phyloP scores from a whole-genome alignment of 2,888 invertebrate species.

The Argyresthia goedartella region DNA sequence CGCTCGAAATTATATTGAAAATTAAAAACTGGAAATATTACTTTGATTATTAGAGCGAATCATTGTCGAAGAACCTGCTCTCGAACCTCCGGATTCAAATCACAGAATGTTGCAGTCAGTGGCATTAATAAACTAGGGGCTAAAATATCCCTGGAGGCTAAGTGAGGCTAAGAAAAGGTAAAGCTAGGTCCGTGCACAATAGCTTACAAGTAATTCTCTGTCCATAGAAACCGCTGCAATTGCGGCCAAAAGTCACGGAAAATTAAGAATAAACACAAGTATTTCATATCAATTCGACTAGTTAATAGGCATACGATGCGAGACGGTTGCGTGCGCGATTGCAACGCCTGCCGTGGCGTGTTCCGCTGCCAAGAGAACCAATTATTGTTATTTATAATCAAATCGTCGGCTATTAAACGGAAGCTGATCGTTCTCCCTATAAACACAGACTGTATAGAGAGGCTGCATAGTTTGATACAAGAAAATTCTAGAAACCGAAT shows the following conservation, averaged over 20 bases:
- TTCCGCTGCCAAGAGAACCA: conserved; percentile 20
- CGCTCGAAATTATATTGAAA: conserved; percentile 44
- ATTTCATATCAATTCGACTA: background rate
- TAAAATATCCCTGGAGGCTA: too few species aligned
- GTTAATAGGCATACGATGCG: background rate
- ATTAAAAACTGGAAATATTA: conserved; percentile 33
- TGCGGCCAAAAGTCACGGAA: too few species aligned
- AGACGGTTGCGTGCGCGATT: conserved; percentile 6
- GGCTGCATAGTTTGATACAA: background rate
- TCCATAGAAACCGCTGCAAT: too few species aligned
- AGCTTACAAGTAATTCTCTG: too few species aligned
- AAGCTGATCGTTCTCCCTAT: conserved; percentile 20
- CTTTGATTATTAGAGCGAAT: background rate
- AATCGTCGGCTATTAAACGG: conserved; percentile 42
- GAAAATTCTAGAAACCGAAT: background rate
- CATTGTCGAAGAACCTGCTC: too few species aligned
- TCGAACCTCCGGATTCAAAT: too few species aligned
- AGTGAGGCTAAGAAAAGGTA: too few species aligned
- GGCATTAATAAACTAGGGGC: too few species aligned
- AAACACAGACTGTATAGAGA: conserved; percentile 3
- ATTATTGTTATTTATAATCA: conserved; percentile 44
- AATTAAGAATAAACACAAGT: background rate
- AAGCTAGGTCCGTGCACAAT: too few species aligned
- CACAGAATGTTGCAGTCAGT: too few species aligned
- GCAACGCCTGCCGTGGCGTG: conserved; percentile 8